phyloP scores from a whole-genome alignment of 64 coral and sea anemone species.

The Hydrozoanthus tunicans region DNA sequence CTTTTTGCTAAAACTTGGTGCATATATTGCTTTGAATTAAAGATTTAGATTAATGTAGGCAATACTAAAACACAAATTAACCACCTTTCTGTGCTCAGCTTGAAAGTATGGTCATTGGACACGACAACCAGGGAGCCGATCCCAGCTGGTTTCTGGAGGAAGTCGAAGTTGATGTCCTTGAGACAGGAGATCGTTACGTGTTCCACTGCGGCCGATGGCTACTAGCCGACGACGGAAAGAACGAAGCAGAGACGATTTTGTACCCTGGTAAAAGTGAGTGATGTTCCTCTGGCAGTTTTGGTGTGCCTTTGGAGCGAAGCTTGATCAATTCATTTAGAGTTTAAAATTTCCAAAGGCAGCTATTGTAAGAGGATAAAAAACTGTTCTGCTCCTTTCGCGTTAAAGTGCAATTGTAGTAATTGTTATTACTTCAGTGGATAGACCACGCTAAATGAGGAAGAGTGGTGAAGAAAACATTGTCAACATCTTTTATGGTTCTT shows the following conservation, averaged over 20 bases:
- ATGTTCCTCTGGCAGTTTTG: not conserved
- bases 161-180: slow-evolving; percentile 82
- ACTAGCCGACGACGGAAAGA: slow-evolving; percentile 45
- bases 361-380: not conserved
- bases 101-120: slow-evolving; percentile 78
- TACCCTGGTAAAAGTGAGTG: slow-evolving; percentile 81
- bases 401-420: too few relatives aligned
- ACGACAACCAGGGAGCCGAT: slow-evolving; percentile 79
- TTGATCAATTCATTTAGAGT: not conserved
- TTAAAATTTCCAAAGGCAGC: not conserved
- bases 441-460: too few relatives aligned
- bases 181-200: slow-evolving; percentile 80
- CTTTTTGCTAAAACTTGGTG: not conserved
- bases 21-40: not conserved
- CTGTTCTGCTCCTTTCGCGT: too few relatives aligned
- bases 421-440: too few relatives aligned
- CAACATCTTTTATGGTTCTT: too few relatives aligned
- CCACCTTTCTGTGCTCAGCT: slow-evolving; percentile 36
- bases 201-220: slow-evolving; percentile 80
- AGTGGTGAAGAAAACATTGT: too few relatives aligned
- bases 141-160: slow-evolving; percentile 84
- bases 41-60: not conserved
- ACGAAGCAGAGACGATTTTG: slow-evolving; percentile 74
- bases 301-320: too few relatives aligned
- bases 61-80: not conserved